phyloP scores from a whole-genome alignment of 2,113 vertebrate genomes.

The Phoenicopterus ruber region DNA sequence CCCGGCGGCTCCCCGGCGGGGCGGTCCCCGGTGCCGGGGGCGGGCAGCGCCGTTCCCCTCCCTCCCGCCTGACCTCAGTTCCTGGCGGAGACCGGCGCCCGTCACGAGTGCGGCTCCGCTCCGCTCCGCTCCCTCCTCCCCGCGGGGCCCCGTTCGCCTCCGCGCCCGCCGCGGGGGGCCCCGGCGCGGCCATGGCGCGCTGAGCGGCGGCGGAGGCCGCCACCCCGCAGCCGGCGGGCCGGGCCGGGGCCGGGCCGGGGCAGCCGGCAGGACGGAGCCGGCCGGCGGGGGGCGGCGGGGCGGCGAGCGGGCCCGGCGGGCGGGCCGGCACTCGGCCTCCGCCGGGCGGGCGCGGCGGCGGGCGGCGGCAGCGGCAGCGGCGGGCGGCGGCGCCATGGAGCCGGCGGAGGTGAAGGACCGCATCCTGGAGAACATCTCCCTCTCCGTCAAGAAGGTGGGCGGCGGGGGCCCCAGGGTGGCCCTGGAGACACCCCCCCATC shows the following conservation, averaged over 20 bases:
- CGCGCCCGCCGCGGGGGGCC: background rate
- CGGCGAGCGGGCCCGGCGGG: background rate
- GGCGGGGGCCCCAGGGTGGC: background rate
- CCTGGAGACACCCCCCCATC: too few species aligned
- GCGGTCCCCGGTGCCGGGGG: background rate
- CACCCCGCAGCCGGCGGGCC: slow-evolving; percentile 12
- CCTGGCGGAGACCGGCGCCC: background rate
- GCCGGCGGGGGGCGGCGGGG: background rate
- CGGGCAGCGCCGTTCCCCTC: background rate
- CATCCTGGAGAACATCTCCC: slow-evolving; percentile 93
- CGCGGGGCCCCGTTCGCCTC: background rate
- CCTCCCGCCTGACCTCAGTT: slow-evolving; percentile 63
- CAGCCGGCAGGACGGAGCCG: slow-evolving; percentile 55
- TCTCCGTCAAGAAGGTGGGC: slow-evolving; percentile 95
- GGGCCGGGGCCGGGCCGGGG: slow-evolving; percentile 31
- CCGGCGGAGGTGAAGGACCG: slow-evolving; percentile 93
- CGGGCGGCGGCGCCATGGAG: slow-evolving; percentile 79
- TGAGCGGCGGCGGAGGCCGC: background rate
- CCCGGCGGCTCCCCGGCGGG: too few species aligned
- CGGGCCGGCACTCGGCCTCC: background rate
- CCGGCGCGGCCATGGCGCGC: background rate
- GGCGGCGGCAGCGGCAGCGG: slow-evolving; percentile 44
- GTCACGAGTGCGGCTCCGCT: background rate
- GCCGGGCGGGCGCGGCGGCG: background rate
- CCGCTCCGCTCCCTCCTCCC: background rate